phyloP scores from a whole-genome alignment of 2,888 invertebrate genomes.

The Lottia gigantea region DNA sequence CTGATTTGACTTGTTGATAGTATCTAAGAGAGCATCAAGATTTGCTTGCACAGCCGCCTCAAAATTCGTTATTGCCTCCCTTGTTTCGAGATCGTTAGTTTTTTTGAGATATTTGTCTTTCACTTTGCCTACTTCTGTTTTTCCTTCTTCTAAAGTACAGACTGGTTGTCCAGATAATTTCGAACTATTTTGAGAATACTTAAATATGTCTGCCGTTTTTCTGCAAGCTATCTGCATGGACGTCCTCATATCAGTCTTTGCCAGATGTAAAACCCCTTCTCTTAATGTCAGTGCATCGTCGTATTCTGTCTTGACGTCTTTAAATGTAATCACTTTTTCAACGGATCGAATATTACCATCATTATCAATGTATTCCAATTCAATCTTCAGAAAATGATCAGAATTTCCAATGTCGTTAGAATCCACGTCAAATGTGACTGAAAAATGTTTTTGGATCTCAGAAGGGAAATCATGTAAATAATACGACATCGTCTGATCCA shows the following conservation, averaged over 20 bases:
- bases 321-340: conserved; percentile 15
- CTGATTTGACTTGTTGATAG: conserved; percentile 29
- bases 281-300: not conserved
- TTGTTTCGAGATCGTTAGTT: conserved; percentile 24
- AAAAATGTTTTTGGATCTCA: conserved; percentile 42
- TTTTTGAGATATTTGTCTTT: conserved; percentile 33
- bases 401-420: conserved; percentile 5
- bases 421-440: conserved; percentile 32
- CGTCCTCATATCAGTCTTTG: conserved; percentile 3
- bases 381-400: conserved; percentile 22
- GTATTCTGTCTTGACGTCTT: conserved; percentile 12
- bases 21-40: conserved; percentile 37
- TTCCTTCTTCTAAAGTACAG: conserved; percentile 35
- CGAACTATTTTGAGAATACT: not conserved
- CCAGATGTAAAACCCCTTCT: not conserved
- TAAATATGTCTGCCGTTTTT: conserved; percentile 11
- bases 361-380: conserved; percentile 29
- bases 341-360: conserved; percentile 21
- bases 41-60: conserved; percentile 37
- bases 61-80: conserved; percentile 22
- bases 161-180: conserved; percentile 27
- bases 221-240: conserved; percentile 32
- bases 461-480: conserved; percentile 49
- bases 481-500: conserved; percentile 31
- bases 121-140: conserved; percentile 33